phyloP scores from a whole-genome alignment of 2,113 vertebrate species.

The Pseudorectes ferrugineus region DNA sequence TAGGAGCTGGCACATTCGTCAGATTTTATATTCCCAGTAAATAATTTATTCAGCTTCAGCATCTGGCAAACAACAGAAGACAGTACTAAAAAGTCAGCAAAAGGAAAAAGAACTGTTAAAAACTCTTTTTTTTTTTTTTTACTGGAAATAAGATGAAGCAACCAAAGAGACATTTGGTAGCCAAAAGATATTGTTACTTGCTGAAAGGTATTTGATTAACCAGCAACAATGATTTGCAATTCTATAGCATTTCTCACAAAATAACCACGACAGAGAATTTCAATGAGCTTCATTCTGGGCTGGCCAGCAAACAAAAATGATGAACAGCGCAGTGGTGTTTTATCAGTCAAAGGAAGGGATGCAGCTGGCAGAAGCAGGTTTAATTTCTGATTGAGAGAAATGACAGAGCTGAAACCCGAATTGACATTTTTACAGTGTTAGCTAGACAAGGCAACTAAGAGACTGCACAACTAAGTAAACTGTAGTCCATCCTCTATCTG shows the following conservation, averaged over 20 bases:
- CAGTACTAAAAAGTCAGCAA: neutral
- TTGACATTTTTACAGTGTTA: neutral
- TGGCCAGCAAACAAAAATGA: neutral
- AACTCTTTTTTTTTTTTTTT: neutral
- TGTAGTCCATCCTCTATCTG: neutral
- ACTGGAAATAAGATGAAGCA: neutral
- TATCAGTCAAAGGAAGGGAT: neutral
- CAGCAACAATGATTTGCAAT: slow-evolving; percentile 14
- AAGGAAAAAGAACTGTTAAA: neutral
- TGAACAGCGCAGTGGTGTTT: neutral
- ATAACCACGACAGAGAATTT: neutral
- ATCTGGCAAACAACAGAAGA: neutral
- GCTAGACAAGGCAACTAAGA: neutral
- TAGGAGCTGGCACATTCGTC: neutral
- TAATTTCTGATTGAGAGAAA: slow-evolving; percentile 30
- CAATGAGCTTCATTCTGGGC: neutral
- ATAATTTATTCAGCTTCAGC: slow-evolving; percentile 10
- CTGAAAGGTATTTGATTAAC: slow-evolving; percentile 37
- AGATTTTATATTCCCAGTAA: slow-evolving; percentile 10
- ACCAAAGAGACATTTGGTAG: neutral
- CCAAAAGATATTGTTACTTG: neutral
- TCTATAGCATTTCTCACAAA: neutral
- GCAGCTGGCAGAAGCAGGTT: neutral
- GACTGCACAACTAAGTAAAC: neutral
- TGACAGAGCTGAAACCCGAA: neutral